Evolutionary conservation across 2,113 vertebrate genomes (phyloP), one percentile per base, ranked within the genome.

Genomic region (Clinocottus analis): DNA sequence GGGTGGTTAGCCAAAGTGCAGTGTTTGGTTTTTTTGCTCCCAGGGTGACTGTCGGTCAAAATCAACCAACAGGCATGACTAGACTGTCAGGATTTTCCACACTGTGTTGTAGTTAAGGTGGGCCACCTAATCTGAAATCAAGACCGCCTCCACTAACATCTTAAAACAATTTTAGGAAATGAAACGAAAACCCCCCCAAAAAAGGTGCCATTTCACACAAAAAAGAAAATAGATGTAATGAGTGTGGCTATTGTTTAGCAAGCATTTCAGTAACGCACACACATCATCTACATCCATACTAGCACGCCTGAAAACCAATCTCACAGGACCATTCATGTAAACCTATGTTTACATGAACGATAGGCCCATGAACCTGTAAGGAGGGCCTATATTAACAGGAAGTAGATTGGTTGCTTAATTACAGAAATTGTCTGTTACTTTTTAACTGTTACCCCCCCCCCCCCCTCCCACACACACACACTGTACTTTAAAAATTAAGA

Each of bases 1-100:
- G 41, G 31, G 56, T 49, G 69, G 79, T 47, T 64, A 82, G 75
- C 59, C 65, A 79, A 76, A 72, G 47, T 41, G 37, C 61, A 78
- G 63, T 0, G 45, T 53, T 19, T 63, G 33, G 23, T 17, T 35
- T 41, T 61, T 47, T 60, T 17, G 45, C 47, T 58, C 49, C 21
- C 68, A 2, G 27, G 37, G 53, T 56, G 45, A 72, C 29, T 16
- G 7, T 61, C 60, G 31, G 53, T 17, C 21, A 21, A 75, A 53
- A 29, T 25, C 49, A 27, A 43, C 19, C 39, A 35, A 49, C 55
- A 33, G 66, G 67, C n/a, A 35, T 23, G 35, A 43, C n/a, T 23
- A 12, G 45, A 67, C 7, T 4, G 39, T 17, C 16, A 69, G 56
- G 33, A 16, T 27, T 55, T 51, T 29, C 31, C 4, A 72, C 9